Conservation (phyloP, 37 sponge, comb jelly and placozoan genomes). For the Diacarnus erythraeanus region DNA sequence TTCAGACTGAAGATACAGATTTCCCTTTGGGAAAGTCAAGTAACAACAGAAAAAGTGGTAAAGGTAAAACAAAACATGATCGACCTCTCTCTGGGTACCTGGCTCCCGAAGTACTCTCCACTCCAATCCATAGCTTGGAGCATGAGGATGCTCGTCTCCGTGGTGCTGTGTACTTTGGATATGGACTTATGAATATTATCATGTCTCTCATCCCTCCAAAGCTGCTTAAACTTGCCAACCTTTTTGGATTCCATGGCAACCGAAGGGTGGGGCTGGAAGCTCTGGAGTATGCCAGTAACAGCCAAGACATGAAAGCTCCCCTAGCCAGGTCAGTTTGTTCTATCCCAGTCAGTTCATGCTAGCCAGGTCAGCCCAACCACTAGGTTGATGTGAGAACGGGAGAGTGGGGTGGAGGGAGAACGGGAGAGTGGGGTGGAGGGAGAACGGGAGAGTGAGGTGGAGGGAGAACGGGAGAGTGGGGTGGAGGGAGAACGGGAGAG, state of each 20-base stretch:
- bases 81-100: constrained; percentile 38
- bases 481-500: neutral
- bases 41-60: neutral
- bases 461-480: neutral
- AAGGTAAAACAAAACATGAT: neutral
- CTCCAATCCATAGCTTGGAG: constrained; percentile 18
- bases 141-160: constrained; percentile 51
- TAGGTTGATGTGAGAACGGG: too few species aligned
- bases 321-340: constrained; percentile 63
- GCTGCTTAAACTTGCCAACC: constrained; percentile 87
- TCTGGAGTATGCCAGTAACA: constrained; percentile 70
- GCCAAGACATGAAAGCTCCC: constrained; percentile 89
- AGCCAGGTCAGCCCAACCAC: too few species aligned
- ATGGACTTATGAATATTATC: constrained; percentile 88
- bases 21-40: neutral
- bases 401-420: too few species aligned
- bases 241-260: constrained; percentile 94
- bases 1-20: neutral
- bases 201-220: constrained; percentile 96
- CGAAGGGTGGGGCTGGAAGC: constrained; percentile 79
- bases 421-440: neutral
- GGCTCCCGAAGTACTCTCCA: constrained; percentile 6
- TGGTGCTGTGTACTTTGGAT: constrained; percentile 85
- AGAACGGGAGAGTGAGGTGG: neutral
- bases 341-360: neutral